Base-by-base conservation (phyloP, 2,888 invertebrate genomes). In the Meloe dianella region DNA sequence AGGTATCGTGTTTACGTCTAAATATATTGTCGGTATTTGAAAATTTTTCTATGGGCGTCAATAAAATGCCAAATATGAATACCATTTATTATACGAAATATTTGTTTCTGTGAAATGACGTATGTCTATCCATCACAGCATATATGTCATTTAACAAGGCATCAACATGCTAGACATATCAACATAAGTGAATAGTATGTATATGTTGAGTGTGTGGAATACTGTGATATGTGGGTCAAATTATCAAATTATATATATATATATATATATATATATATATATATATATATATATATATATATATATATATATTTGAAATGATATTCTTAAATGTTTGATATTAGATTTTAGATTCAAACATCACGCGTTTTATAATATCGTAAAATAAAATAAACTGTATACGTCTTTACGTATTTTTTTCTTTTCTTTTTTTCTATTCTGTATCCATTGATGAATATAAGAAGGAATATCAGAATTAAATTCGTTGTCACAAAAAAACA, bases 181-280 rank as follows among this genome's bases (percentile, higher is more conserved):
- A 67, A 59, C 60, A 62, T 66, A 67, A 67, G 68, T 68, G 67
- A 65, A n/a, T 63, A 67, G 67, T 63, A 72, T 72, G 67, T 67
- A 61, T 63, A 72, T 72, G 66, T 67, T 60, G 68, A 67, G 64
- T 65, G 69, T 68, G 63, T 61, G 69, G 66, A 73, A 73, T 73
- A 66, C 67, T 32, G 59, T 68, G 60, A 72, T 72, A 69, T 69
- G 64, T 7, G 68, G 67, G 67, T 71, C 69, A 67, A 69, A 72
- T 67, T 70, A 70, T 65, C 61, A 65, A 56, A 59, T 62, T 60
- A 57, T 64, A 66, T 27, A 27, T 27, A 27, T 2, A 27, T 4
- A 71, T 63, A n/a, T 65, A 60, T 65, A 63, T 65, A 63, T 70
- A 5, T 27, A 27, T 27, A 27, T 2, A 27, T 4, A 71, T 63